Evolutionary conservation across 2,888 invertebrate genomes (phyloP), one percentile per base, ranked within the genome.

Genomic region (Hanleya hanleyi): DNA sequence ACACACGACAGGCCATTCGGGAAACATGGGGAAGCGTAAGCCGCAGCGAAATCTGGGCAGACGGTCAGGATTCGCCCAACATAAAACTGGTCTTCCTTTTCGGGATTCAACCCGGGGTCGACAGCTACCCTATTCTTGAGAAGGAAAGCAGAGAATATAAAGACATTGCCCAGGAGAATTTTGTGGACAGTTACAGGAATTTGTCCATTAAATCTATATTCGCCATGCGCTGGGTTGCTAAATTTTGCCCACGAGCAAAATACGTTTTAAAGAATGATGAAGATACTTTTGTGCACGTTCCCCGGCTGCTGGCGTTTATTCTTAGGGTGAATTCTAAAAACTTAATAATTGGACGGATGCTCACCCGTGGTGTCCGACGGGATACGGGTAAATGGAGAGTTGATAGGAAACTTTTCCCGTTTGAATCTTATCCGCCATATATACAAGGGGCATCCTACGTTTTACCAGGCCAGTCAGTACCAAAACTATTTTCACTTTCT

Each of bases 211-310:
- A 88, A 73, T 84, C 86, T 62, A 77, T 88, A 37, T 83, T 87
- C 83, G 88, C 87, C 5, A 70, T 80, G 50, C 69, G 87, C 70
- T 89, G 89, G 89, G 81, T 81, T 1, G 75, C 79, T 0, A 73
- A 79, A 65, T 81, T 77, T 67, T 89, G 89, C 71, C 81, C 75
- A 18, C 73, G 75, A 37, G 86, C 83, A 0, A 74, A 76, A 36
- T 86, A 81, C 67, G 77, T 89, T 4, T 75, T 89, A 35, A 89
- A 89, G 75, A 81, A 82, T 1, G 89, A 89, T 74, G 89, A 89
- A 75, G 89, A 89, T 70, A 86, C 87, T 29, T 87, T 87, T 71
- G 83, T 88, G 37, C 84, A 89, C 68, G 76, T 87, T 88, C 86
- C 95, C 79, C 7, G 73, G 70, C 33, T 82, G 70, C 1, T 83